These are phyloP conservation scores for Xerus rutilus DNA, from an alignment of 2,797 vertebrate species.

Conservation along the genomic window DNA sequence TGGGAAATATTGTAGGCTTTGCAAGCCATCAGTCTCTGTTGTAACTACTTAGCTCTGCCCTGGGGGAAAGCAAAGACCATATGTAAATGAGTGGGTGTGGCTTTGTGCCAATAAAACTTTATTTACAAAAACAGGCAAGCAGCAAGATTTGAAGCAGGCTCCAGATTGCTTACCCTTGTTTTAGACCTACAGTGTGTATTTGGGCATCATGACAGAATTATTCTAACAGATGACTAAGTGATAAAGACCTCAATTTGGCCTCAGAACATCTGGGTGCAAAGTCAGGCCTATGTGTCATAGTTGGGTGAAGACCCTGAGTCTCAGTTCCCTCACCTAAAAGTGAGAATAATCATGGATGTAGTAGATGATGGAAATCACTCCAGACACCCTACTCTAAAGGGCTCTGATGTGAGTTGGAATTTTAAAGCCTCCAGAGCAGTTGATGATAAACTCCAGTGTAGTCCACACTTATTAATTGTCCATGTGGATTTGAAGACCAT, in stretches of 20 bases:
- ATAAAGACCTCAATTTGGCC: background rate
- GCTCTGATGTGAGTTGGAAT: background rate
- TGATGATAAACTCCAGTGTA: background rate
- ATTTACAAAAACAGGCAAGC: slow-evolving; percentile 1
- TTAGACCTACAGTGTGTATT: background rate
- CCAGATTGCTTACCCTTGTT: background rate
- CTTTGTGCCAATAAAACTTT: slow-evolving; percentile 53
- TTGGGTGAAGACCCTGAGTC: background rate
- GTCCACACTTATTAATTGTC: background rate
- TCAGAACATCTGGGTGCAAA: background rate
- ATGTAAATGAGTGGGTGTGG: background rate
- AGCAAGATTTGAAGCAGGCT: background rate
- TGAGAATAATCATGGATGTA: background rate
- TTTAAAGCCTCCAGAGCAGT: background rate
- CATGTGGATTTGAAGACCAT: background rate
- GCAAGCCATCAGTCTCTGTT: background rate
- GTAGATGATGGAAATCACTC: background rate
- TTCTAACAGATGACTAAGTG: background rate
- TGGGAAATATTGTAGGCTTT: background rate
- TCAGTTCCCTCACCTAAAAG: slow-evolving; percentile 14
- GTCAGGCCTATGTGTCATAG: background rate
- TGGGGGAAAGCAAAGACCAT: background rate
- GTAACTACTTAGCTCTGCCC: background rate
- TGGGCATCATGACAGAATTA: background rate
- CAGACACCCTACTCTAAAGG: background rate